A percentile compares a stretch with the other conserved stretches of the same genome.
phyloP scores from a whole-genome alignment of 1,140 invertebrate species.

The Mesaphorura yosii region DNA sequence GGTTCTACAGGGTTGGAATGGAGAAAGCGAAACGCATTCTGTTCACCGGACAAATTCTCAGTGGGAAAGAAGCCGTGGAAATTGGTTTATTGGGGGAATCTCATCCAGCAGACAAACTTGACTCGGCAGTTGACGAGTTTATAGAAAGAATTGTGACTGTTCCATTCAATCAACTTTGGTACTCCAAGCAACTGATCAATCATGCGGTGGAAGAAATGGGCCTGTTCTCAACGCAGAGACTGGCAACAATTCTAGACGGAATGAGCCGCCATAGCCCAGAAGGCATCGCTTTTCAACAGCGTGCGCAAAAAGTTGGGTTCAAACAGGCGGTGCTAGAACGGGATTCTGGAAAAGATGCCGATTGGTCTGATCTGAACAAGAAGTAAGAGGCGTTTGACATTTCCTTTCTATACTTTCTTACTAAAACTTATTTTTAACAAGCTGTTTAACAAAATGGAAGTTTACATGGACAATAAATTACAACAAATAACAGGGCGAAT shows the following conservation, averaged over 20 bases:
- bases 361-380: conserved; percentile 14
- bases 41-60: conserved; percentile 30
- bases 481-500: too few species aligned
- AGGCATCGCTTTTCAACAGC: conserved; percentile 30
- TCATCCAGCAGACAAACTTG: conserved; percentile 15
- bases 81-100: conserved; percentile 31
- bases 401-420: too few species aligned
- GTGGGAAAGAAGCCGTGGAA: conserved; percentile 26
- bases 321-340: conserved; percentile 32
- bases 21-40: conserved; percentile 31
- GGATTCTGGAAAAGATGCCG: conserved; percentile 23
- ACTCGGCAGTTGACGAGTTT: conserved; percentile 28
- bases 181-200: conserved; percentile 33
- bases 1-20: conserved; percentile 31
- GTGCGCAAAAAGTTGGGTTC: conserved; percentile 29
- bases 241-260: conserved; percentile 32
- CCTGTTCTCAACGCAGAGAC: conserved; percentile 24
- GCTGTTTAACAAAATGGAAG: too few species aligned
- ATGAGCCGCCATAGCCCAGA: conserved; percentile 32
- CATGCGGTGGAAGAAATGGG: conserved; percentile 31
- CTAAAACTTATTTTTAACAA: too few species aligned
- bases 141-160: conserved; percentile 22
- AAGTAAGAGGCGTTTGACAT: not conserved
- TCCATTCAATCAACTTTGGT: conserved; percentile 32
- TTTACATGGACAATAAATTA: too few species aligned